These are phyloP conservation scores for Thyatira batis DNA, from an alignment of 2,888 invertebrate genomes.

Conservation along the genomic window DNA sequence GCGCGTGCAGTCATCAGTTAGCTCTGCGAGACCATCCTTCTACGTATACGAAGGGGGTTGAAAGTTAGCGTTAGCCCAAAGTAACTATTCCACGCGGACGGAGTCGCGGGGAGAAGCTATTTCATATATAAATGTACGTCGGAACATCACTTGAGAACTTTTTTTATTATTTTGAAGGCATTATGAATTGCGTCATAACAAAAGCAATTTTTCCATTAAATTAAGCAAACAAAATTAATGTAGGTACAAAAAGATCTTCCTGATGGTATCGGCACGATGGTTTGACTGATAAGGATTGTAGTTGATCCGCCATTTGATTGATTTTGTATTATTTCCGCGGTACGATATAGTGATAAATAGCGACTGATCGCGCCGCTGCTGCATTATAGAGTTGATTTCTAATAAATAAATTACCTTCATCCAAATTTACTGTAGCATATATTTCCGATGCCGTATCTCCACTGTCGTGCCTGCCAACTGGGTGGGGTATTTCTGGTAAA, in stretches of 20 bases:
- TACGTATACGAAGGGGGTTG: too few relatives aligned
- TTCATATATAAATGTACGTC: too few relatives aligned
- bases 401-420: slow-evolving; percentile 57
- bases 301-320: not conserved
- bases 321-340: not conserved
- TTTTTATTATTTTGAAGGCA: too few relatives aligned
- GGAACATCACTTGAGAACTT: too few relatives aligned
- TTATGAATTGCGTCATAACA: not conserved
- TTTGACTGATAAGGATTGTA: not conserved
- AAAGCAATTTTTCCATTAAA: not conserved
- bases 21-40: too few relatives aligned
- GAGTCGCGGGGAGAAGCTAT: too few relatives aligned
- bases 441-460: slow-evolving; percentile 92
- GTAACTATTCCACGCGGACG: too few relatives aligned
- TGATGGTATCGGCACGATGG: not conserved
- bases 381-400: not conserved
- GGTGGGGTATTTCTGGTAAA: slow-evolving; percentile 89
- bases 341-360: not conserved
- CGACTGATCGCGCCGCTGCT: not conserved
- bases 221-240: not conserved
- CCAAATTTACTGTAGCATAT: slow-evolving; percentile 90
- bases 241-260: not conserved
- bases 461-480: slow-evolving; percentile 85
- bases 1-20: too few relatives aligned
- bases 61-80: too few relatives aligned